phyloP scores from a whole-genome alignment of 2,797 vertebrate species.

The Vultur gryphus region DNA sequence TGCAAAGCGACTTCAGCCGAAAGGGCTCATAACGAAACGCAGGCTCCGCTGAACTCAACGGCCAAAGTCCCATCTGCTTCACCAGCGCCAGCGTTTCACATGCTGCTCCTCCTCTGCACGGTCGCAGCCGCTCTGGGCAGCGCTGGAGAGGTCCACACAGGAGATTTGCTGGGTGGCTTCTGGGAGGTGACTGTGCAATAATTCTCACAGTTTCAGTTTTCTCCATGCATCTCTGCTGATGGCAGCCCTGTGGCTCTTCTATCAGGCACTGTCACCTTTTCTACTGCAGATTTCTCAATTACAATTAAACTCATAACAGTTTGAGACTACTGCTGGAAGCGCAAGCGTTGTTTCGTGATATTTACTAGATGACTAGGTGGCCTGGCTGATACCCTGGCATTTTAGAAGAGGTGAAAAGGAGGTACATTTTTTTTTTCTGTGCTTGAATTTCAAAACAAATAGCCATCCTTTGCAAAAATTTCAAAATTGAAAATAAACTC shows the following conservation, averaged over 20 bases:
- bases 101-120: fast-evolving
- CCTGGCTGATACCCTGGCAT: not conserved
- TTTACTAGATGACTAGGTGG: not conserved
- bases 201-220: not conserved
- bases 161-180: not conserved
- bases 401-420: not conserved
- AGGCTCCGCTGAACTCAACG: not conserved
- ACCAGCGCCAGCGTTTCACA: fast-evolving
- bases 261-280: not conserved
- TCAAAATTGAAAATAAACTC: not conserved
- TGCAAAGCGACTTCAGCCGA: not conserved
- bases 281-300: not conserved
- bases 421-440: not conserved
- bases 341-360: not conserved
- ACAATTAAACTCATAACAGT: not conserved
- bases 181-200: not conserved
- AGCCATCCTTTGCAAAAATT: not conserved
- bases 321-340: not conserved
- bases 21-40: not conserved
- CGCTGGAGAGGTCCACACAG: not conserved
- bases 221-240: not conserved
- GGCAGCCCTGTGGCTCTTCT: not conserved
- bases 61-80: not conserved
- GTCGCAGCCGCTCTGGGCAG: not conserved
- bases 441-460: not conserved